Evolutionary conservation across 2,888 invertebrate genomes (phyloP).

Genomic region (Barypeithes pellucidus): DNA sequence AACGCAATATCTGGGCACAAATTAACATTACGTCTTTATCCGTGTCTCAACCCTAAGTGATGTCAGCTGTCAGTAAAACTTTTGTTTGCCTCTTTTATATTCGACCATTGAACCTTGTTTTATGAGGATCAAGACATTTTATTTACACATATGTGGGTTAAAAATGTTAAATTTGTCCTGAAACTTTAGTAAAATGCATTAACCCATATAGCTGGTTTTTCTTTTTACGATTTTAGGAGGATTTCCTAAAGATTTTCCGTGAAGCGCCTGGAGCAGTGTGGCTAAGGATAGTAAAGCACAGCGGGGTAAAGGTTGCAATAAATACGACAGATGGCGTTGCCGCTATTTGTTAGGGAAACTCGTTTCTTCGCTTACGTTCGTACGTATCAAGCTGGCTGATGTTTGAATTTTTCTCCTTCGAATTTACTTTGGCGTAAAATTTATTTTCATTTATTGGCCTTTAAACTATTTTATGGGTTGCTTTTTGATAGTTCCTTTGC

Average conservation of each 20-base stretch:
- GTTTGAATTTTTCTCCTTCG: constrained; percentile 39
- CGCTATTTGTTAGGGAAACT: constrained; percentile 48
- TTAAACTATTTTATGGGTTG: constrained; percentile 19
- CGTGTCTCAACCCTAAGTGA: neutral
- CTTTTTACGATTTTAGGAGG: constrained; percentile 44
- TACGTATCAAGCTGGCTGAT: constrained; percentile 27
- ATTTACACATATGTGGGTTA: constrained; percentile 40
- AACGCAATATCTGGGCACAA: too few species aligned
- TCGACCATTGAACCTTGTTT: constrained; percentile 22
- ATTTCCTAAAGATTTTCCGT: constrained; percentile 40
- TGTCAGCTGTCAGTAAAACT: constrained; percentile 5
- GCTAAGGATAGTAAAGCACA: constrained; percentile 43
- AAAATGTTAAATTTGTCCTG: constrained; percentile 38
- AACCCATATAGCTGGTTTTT: constrained; percentile 43
- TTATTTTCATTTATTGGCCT: constrained; percentile 20
- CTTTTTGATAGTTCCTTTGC: constrained; percentile 2
- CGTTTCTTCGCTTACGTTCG: constrained; percentile 40
- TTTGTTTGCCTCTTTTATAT: constrained; percentile 1
- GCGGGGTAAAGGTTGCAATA: constrained; percentile 49
- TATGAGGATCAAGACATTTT: constrained; percentile 34
- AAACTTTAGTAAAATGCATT: constrained; percentile 37
- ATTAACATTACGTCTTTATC: too few species aligned
- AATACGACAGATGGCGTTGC: constrained; percentile 53
- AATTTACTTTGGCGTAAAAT: constrained; percentile 28
- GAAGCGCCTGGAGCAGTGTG: constrained; percentile 39